phyloP scores from a whole-genome alignment of 2,797 vertebrate species.

The Sitta carolinensis region DNA sequence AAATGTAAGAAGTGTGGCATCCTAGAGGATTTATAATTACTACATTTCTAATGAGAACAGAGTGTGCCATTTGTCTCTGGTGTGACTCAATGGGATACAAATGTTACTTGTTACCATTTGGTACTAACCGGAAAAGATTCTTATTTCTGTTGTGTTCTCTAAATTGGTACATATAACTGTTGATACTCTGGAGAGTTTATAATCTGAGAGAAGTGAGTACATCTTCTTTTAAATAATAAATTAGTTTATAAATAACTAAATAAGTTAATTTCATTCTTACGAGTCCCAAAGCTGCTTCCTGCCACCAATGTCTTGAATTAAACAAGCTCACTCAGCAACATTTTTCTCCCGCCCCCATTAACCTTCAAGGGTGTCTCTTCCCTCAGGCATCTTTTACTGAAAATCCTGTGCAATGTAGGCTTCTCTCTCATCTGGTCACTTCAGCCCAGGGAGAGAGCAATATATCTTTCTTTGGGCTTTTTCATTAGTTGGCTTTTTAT shows the following conservation, averaged over 20 bases:
- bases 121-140: not conserved
- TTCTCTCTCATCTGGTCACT: not conserved
- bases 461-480: not conserved
- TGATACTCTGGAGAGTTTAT: not conserved
- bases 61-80: not conserved
- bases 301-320: not conserved
- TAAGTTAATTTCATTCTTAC: not conserved
- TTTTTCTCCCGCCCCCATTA: not conserved
- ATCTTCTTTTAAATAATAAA: not conserved
- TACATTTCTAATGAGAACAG: conserved; percentile 15
- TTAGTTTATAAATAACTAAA: not conserved
- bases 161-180: not conserved
- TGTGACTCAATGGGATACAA: not conserved
- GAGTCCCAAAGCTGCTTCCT: not conserved
- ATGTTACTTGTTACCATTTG: not conserved
- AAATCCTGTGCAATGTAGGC: not conserved
- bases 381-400: not conserved
- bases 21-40: not conserved
- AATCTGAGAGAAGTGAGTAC: not conserved
- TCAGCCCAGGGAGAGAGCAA: not conserved
- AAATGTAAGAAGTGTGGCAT: not conserved
- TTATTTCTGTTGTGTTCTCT: not conserved
- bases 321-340: not conserved
- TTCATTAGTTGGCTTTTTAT: not conserved
- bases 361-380: not conserved